phyloP scores from a whole-genome alignment of 2,113 vertebrate species.

The Dermatemys mawii region DNA sequence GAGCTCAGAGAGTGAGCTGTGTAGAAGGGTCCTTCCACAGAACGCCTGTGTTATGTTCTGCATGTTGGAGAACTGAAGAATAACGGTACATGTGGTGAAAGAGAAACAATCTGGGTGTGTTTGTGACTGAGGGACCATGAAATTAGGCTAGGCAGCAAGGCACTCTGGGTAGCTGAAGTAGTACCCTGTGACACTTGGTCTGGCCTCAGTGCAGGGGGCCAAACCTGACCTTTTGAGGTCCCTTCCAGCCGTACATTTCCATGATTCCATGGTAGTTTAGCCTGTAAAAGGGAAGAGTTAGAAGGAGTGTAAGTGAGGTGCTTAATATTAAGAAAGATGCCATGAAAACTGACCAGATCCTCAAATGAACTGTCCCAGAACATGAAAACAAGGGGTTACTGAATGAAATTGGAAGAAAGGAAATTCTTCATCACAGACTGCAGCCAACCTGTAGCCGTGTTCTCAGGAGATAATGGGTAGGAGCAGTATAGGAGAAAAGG shows the following conservation, averaged over 20 bases:
- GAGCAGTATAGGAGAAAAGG: background rate
- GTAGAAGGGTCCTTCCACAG: background rate
- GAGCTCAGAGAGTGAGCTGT: no score
- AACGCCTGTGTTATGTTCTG: background rate
- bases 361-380: slow-evolving; percentile 9
- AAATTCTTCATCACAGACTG: background rate
- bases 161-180: background rate
- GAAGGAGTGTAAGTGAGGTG: slow-evolving; percentile 51
- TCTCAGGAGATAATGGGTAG: background rate
- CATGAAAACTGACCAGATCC: slow-evolving; percentile 21
- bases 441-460: background rate
- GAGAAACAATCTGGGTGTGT: background rate
- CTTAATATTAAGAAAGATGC: slow-evolving; percentile 30
- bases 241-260: background rate
- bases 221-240: background rate
- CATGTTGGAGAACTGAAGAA: background rate
- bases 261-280: slow-evolving; percentile 36
- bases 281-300: slow-evolving; percentile 50
- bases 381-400: background rate
- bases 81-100: background rate
- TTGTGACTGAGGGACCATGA: background rate
- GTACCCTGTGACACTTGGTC: background rate
- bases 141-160: background rate
- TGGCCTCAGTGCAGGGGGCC: background rate
- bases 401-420: background rate